Conservation (phyloP, 2,113 vertebrate species). For the Dasyornis broadbenti region DNA sequence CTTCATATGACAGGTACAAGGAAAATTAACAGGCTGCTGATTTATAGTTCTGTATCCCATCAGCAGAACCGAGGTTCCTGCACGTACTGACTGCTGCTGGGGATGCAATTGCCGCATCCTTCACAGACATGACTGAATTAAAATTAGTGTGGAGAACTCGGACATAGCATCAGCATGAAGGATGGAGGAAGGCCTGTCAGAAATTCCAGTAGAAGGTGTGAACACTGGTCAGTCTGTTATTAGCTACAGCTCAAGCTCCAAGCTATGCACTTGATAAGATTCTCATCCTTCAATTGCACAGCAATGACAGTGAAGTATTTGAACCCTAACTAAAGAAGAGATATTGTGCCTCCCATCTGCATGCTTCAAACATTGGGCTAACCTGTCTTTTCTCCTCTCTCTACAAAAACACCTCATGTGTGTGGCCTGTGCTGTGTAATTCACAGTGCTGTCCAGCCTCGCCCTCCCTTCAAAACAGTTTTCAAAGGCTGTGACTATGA, state of each 20-base stretch:
- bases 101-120: background rate
- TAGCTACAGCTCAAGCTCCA: background rate
- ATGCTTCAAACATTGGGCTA: background rate
- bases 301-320: background rate
- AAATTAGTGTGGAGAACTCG: background rate
- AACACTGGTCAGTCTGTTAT: background rate
- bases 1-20: background rate
- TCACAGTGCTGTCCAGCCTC: background rate
- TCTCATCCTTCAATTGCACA: background rate
- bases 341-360: background rate
- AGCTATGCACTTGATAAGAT: background rate
- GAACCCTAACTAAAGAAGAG: background rate
- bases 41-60: background rate
- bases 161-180: background rate
- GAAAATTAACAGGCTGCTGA: background rate
- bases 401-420: background rate
- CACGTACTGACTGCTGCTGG: background rate
- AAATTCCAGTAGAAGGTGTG: background rate
- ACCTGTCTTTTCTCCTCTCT: background rate
- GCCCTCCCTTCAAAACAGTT: background rate
- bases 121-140: background rate
- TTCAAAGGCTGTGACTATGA: background rate
- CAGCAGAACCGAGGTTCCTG: background rate
- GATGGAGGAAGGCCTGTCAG: background rate
- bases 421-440: background rate